phyloP scores from a whole-genome alignment of 2,797 vertebrate species.

The Columba guinea region DNA sequence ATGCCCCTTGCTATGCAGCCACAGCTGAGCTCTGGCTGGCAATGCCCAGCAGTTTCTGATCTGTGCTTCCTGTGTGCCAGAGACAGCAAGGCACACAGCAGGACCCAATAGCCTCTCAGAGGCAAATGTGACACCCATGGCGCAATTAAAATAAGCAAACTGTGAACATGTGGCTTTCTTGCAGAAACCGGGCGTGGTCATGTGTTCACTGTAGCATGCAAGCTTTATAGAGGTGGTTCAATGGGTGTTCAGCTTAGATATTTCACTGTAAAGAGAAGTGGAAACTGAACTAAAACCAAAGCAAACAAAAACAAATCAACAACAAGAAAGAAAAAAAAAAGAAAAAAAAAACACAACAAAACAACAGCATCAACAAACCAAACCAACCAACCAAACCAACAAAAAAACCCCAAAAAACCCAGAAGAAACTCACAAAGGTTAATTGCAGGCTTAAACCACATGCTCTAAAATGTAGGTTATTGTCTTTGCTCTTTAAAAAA shows the following conservation, averaged over 20 bases:
- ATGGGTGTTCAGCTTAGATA: not conserved
- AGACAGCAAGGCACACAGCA: not conserved
- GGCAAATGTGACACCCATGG: not conserved
- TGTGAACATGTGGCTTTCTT: not conserved
- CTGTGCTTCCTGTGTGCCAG: not conserved
- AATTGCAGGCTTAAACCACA: not conserved
- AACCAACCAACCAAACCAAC: too few species aligned
- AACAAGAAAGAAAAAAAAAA: not conserved
- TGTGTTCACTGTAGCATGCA: not conserved
- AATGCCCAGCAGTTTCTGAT: not conserved
- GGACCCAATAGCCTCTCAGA: not conserved
- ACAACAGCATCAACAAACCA: too few species aligned
- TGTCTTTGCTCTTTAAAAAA: not conserved
- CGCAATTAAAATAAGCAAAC: not conserved
- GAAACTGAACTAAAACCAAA: not conserved
- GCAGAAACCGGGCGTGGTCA: not conserved
- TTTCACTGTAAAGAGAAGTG: not conserved
- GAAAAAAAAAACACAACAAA: too few species aligned
- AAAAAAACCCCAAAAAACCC: too few species aligned
- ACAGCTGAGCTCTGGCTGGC: not conserved
- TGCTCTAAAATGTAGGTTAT: not conserved
- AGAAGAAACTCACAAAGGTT: not conserved
- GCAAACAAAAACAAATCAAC: not conserved
- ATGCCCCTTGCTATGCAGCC: not conserved
- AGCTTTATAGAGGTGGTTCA: not conserved